A percentile compares a stretch with the other conserved stretches of the same genome.
Evolutionary conservation across 2,797 vertebrate genomes (phyloP).

Genomic region (Podarcis siculus): DNA sequence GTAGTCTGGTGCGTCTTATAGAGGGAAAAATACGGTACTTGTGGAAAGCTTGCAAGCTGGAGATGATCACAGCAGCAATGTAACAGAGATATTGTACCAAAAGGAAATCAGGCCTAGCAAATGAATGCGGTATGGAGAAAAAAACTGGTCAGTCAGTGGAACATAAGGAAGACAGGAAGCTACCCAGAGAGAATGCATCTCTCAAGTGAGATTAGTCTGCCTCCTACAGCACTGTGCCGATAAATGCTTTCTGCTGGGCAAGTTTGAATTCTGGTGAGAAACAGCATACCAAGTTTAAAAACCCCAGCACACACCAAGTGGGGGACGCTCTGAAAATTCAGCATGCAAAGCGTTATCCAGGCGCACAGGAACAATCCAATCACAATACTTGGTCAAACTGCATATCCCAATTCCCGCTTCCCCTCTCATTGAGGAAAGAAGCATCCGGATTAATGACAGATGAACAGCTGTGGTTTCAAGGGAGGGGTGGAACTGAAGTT

Average conservation of each 20-base stretch:
- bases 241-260: neutral
- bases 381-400: neutral
- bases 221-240: neutral
- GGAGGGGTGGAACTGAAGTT: neutral
- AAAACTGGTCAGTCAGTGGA: slow-evolving; percentile 27
- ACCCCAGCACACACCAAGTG: neutral
- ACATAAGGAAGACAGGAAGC: neutral
- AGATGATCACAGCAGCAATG: too few relatives aligned
- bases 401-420: neutral
- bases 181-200: neutral
- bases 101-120: slow-evolving; percentile 37
- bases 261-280: neutral
- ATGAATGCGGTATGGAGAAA: slow-evolving; percentile 32
- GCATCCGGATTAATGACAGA: neutral
- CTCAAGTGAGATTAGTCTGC: neutral
- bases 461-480: slow-evolving; percentile 28
- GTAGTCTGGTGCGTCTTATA: too few relatives aligned
- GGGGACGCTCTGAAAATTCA: neutral
- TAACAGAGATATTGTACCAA: slow-evolving; percentile 47
- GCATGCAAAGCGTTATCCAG: neutral
- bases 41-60: too few relatives aligned
- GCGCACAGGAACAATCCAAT: neutral
- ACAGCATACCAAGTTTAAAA: neutral
- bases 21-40: too few relatives aligned
- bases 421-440: neutral